These are phyloP conservation scores for Probaryconus sp. DNA, from an alignment of 1,140 invertebrate genomes.

Conservation along the genomic window DNA sequence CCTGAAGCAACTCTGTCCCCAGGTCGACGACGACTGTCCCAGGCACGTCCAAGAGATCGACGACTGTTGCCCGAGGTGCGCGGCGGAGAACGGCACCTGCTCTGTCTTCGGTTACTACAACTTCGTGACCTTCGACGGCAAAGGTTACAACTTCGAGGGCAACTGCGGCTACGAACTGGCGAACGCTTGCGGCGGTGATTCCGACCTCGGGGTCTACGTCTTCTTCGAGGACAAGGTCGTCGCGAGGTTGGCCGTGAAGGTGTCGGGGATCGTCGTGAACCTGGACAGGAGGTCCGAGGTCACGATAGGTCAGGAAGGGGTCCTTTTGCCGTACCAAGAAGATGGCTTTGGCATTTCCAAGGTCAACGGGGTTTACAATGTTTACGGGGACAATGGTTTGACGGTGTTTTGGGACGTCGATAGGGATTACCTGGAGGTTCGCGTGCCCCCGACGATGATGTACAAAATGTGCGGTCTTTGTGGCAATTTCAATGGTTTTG, in stretches of 20 bases:
- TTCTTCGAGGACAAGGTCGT: slow-evolving; percentile 5
- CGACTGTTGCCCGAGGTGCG: slow-evolving; percentile 29
- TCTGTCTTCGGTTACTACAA: slow-evolving; percentile 27
- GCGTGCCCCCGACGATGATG: not conserved
- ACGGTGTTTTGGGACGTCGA: slow-evolving; percentile 16
- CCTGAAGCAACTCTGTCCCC: slow-evolving; percentile 1
- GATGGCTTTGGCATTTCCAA: not conserved
- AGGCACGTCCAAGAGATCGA: not conserved
- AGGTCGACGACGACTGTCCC: not conserved
- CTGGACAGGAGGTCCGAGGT: slow-evolving; percentile 8
- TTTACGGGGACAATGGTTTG: slow-evolving; percentile 1
- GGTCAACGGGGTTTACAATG: not conserved
- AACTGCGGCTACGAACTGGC: slow-evolving; percentile 36
- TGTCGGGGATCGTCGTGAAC: not conserved
- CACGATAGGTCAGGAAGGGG: not conserved
- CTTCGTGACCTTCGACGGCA: slow-evolving; percentile 28
- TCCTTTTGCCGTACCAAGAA: slow-evolving; percentile 9
- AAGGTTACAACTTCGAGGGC: slow-evolving; percentile 16
- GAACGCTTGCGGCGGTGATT: slow-evolving; percentile 9
- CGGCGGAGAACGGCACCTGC: slow-evolving; percentile 11
- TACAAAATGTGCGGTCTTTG: slow-evolving; percentile 41
- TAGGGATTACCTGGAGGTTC: slow-evolving; percentile 18
- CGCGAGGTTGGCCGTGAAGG: not conserved
- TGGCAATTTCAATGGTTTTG: slow-evolving; percentile 37
- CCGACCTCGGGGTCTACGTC: slow-evolving; percentile 10